phyloP scores from a whole-genome alignment of 2,797 vertebrate species.

The Rhincodon typus region DNA sequence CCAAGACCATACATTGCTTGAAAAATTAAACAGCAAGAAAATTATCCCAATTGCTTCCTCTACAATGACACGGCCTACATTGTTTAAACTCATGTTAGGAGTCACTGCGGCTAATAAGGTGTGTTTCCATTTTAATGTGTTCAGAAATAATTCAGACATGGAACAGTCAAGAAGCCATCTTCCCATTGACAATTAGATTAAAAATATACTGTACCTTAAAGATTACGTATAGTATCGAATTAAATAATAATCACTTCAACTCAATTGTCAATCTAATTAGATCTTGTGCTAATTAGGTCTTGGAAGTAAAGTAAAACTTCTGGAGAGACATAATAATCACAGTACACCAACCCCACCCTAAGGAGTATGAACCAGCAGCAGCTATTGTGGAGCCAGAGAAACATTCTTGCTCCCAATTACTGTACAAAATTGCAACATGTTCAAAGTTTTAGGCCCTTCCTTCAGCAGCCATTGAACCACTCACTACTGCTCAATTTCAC shows the following conservation, averaged over 20 bases:
- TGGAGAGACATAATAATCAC: neutral
- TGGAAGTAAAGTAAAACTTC: neutral
- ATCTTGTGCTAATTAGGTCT: neutral
- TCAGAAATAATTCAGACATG: neutral
- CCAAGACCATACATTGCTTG: neutral
- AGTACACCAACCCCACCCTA: too few species aligned
- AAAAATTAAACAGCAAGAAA: neutral
- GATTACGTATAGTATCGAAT: neutral
- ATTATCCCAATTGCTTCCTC: neutral
- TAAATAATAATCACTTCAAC: neutral
- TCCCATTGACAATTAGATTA: neutral
- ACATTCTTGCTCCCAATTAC: neutral
- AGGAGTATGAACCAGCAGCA: neutral
- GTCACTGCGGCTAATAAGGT: neutral
- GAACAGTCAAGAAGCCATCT: neutral
- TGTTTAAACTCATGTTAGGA: neutral
- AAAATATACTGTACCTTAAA: neutral
- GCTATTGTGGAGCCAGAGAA: neutral
- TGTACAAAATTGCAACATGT: neutral
- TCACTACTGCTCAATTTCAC: neutral
- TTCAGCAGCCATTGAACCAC: neutral
- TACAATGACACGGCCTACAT: neutral
- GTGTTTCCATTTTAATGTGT: neutral
- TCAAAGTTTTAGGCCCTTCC: neutral
- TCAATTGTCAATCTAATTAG: neutral